Conservation (phyloP, 92 coral and sea anemone species). For the Paragorgia papillata region DNA sequence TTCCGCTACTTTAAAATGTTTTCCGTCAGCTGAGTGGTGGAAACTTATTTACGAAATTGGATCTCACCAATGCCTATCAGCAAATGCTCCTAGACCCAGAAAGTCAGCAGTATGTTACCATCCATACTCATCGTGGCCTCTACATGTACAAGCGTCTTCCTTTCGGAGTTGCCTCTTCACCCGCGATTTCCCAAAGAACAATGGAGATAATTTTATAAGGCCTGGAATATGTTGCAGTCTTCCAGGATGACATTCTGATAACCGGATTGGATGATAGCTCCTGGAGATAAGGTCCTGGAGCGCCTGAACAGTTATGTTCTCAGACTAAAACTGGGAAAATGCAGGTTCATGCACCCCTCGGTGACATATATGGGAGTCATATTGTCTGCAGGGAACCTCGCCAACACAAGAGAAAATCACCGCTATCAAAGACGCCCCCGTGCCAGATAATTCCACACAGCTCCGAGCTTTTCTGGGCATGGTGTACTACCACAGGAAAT, state of each 20-base stretch:
- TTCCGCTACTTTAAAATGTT: conserved; percentile 64
- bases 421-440: no score
- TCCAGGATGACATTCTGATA: conserved; percentile 67
- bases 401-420: no score
- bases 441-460: no score
- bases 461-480: no score
- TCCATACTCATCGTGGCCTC: no score
- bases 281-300: conserved; percentile 39
- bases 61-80: conserved; percentile 63
- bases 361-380: conserved; percentile 61
- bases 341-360: conserved; percentile 65
- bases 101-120: conserved; percentile 57
- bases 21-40: conserved; percentile 51
- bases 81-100: no score
- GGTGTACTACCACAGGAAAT: no score
- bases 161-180: no score
- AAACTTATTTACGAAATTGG: conserved; percentile 56
- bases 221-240: no score
- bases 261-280: conserved; percentile 55
- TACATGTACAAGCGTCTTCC: no score
- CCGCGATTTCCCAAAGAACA: no score
- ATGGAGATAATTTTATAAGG: no score
- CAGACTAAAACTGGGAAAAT: conserved; percentile 55
- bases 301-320: conserved; percentile 56
- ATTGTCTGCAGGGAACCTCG: conserved; percentile 57